phyloP scores from a whole-genome alignment of 2,797 vertebrate genomes.

The Psittacula derbiana region DNA sequence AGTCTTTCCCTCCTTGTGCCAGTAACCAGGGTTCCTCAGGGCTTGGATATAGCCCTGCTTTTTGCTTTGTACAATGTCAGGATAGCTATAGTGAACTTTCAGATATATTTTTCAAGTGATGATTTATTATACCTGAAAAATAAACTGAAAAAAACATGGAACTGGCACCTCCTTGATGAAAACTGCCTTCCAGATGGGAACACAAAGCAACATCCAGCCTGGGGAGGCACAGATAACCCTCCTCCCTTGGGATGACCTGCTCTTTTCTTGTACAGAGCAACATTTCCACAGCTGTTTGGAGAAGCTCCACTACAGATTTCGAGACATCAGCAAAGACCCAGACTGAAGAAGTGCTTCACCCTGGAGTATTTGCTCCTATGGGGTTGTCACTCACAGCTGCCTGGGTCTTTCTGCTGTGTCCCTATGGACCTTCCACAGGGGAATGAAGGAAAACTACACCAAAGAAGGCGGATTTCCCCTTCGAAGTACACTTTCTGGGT shows the following conservation, averaged over 20 bases:
- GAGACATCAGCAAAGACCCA: neutral
- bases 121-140: neutral
- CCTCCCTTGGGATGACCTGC: neutral
- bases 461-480: neutral
- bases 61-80: neutral
- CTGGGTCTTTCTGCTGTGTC: neutral
- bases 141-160: neutral
- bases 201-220: accelerated
- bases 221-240: neutral
- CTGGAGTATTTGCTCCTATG: neutral
- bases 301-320: neutral
- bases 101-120: neutral
- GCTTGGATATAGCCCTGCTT: neutral
- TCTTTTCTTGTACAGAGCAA: neutral
- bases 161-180: neutral
- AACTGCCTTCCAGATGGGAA: neutral
- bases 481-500: neutral
- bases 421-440: neutral
- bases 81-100: neutral
- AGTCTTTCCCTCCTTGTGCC: neutral
- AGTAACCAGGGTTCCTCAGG: neutral
- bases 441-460: neutral
- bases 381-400: neutral
- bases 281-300: neutral
- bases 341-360: neutral